Base-by-base conservation (phyloP, 1,140 invertebrate species). In the Atta cephalotes region DNA sequence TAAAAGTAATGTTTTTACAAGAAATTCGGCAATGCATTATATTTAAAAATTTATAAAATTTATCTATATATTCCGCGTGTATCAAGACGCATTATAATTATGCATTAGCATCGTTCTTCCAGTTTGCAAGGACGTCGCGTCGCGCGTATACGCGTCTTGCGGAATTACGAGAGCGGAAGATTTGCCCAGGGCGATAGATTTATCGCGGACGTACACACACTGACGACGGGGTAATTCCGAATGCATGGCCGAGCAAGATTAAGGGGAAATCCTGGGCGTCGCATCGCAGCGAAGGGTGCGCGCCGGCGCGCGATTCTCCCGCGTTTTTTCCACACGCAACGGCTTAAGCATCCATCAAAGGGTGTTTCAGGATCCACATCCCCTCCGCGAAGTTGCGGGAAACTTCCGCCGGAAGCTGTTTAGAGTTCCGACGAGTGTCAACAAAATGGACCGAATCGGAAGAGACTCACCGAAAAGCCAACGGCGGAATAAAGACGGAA, bases 271-370 rank as follows among this genome's bases (percentile, higher is more conserved):
- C 76, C 85, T 60, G 65, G 18, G 28, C 45, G 28, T 56, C 35
- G 76, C 51, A 1, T 39, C 39, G 39, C 9, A 51, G 45, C 18
- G 10, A 74, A 77, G 89, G 91, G 88, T 90, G 90, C 77, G 90
- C 91, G 90, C 77, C 88, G 88, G 85, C 85, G 91, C 91, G 88
- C 88, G 85, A 88, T 87, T 90, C 87, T 90, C 88, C 88, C 77
- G 89, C 89, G 89, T 39, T 82, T 89, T 88, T 90, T 91, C 85
- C 65, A 85, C 88, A 85, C 87, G 79, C 85, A 80, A 82, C 72
- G 89, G 63, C 86, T 90, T 90, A 88, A 90, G 81, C 86, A 85
- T 56, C 86, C 65, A 77, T 31, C 77, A 53, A 51, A 89, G 86
- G 82, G 80, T 74, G 89, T 82, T 90, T 79, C 72, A 56, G 74